Base-by-base conservation (phyloP, 2,113 vertebrate genomes). In the Diphyllodes magnificus region DNA sequence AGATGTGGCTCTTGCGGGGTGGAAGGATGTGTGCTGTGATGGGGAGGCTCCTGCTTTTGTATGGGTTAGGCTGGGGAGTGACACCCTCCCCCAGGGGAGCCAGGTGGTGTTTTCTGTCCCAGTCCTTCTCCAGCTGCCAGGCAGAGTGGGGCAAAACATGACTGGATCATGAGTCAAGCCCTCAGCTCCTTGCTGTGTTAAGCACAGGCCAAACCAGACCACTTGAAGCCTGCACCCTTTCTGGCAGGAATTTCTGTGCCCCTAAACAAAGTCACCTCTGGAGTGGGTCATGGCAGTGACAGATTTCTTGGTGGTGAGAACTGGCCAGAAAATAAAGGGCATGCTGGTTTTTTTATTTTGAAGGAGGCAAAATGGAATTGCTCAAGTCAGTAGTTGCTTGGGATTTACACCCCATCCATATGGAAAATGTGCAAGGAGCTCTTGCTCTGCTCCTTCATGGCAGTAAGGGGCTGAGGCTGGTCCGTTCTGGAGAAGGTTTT, bases 391-490 rank as follows among this genome's bases (percentile, higher is more conserved):
- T 56, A 71, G 59, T 44, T 68, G 25, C 66, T 83, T 51, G 61
- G 60, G 33, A 72, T 90, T 92, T 72, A 68, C 7, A 65, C 39
- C 33, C n/a, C 16, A 25, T 85, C 22, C 2, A 0, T 31, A 39
- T 17, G 33, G 82, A 65, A 81, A 61, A 50, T 31, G 22, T 69
- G 45, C 30, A 40, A 39, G 37, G 33, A 81, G 15, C 22, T 47
- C 33, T n/a, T 24, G 60, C 61, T 73, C 14, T 0, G 0, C 6
- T 86, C 44, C 15, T 65, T 86, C 2, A 2, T 2, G 4, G 11
- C 16, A 12, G 5, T 30, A 28, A 82, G n/a, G 22, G 51, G 5
- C 42, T 75, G 65, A 66, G 64, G 42, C 42, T 73, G 76, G 53
- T 54, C 63, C 3, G 0, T 6, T 8, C 30, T 72, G 33, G 33